Evolutionary conservation across 1,140 invertebrate species (phyloP).

Genomic region (Drosophila repleta): DNA sequence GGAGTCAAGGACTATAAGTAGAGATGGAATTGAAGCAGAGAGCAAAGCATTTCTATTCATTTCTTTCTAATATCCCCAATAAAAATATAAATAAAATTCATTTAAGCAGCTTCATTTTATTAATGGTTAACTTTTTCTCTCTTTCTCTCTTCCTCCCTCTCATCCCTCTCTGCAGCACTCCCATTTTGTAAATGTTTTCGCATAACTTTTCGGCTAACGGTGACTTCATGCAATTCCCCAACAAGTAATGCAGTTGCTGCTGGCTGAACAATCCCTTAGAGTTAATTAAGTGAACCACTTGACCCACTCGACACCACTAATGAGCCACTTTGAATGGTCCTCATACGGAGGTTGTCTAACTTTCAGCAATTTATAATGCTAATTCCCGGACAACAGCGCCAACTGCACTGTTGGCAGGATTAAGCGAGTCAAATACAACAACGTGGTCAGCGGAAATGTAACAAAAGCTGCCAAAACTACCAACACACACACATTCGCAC

Average conservation of each 20-base stretch:
- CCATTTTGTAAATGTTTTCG: neutral
- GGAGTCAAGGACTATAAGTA: neutral
- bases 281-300: slow-evolving; percentile 66
- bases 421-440: slow-evolving; percentile 60
- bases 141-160: neutral
- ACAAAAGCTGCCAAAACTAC: slow-evolving; percentile 53
- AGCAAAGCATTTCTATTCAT: too few relatives aligned
- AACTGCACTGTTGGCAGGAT: slow-evolving; percentile 56
- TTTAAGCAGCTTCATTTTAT: too few relatives aligned
- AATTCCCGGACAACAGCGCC: slow-evolving; percentile 52
- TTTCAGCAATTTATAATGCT: slow-evolving; percentile 73
- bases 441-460: slow-evolving; percentile 57
- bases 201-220: neutral
- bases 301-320: slow-evolving; percentile 47
- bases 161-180: neutral
- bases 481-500: neutral
- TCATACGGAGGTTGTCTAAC: slow-evolving; percentile 56
- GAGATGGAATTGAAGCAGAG: too few relatives aligned
- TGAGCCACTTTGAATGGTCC: slow-evolving; percentile 50
- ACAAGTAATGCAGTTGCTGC: slow-evolving; percentile 2
- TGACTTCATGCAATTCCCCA: slow-evolving; percentile 1
- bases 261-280: slow-evolving; percentile 38
- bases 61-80: too few relatives aligned
- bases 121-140: too few relatives aligned
- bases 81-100: too few relatives aligned